A percentile compares a stretch with the other conserved stretches of the same genome.
Evolutionary conservation across 2,888 invertebrate genomes (phyloP).

Genomic region (Chirona hameri): DNA sequence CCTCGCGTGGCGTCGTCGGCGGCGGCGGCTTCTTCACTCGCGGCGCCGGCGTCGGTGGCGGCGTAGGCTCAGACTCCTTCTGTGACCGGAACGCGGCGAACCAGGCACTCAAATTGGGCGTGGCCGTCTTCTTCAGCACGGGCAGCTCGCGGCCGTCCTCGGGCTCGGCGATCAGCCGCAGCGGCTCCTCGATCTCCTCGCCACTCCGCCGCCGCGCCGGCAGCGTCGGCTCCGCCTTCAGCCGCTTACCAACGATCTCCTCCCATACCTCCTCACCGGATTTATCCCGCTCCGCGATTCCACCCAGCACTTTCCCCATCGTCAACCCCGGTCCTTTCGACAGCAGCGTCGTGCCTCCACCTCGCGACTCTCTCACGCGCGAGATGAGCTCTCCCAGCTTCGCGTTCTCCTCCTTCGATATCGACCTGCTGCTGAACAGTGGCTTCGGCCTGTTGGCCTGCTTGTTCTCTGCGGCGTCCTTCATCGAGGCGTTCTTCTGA

Average conservation of each 20-base stretch:
- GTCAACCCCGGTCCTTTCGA: neutral
- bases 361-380: neutral
- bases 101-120: slow-evolving; percentile 86
- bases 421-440: slow-evolving; percentile 8
- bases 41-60: slow-evolving; percentile 52
- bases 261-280: slow-evolving; percentile 26
- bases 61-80: slow-evolving; percentile 62
- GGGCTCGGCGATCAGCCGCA: slow-evolving; percentile 10
- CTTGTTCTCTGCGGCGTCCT: slow-evolving; percentile 35
- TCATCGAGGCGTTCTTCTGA: neutral
- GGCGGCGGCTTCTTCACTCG: neutral
- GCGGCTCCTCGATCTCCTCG: neutral
- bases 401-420: slow-evolving; percentile 28
- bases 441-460: neutral
- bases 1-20: neutral
- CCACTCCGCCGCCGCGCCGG: neutral
- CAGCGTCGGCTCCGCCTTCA: neutral
- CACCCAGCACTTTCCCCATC: slow-evolving; percentile 8
- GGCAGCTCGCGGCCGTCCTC: slow-evolving; percentile 11
- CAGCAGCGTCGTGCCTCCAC: slow-evolving; percentile 25
- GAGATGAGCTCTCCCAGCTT: slow-evolving; percentile 26
- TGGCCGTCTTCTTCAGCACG: slow-evolving; percentile 59
- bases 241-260: slow-evolving; percentile 5
- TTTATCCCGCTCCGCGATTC: neutral
- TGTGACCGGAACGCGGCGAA: slow-evolving; percentile 87